phyloP scores from a whole-genome alignment of 2,888 invertebrate genomes.

The Asteroscopus sphinx region DNA sequence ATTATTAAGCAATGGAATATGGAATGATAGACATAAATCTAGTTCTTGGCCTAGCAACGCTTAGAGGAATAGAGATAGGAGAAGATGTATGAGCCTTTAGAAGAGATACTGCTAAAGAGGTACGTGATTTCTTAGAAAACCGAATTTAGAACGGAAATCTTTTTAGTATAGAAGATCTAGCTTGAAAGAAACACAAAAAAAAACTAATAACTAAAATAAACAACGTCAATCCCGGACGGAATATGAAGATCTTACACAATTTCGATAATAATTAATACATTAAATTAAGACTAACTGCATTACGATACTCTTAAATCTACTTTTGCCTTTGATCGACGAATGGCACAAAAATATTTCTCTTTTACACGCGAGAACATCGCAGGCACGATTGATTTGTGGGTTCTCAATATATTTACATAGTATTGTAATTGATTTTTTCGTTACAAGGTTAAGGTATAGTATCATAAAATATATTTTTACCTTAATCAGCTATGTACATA shows the following conservation, averaged over 20 bases:
- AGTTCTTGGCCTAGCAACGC: background rate
- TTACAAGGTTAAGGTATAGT: slow-evolving; percentile 38
- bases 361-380: slow-evolving; percentile 39
- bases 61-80: slow-evolving; percentile 1
- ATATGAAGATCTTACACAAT: slow-evolving; percentile 44
- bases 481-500: slow-evolving; percentile 45
- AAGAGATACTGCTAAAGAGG: no score
- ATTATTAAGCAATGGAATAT: slow-evolving; percentile 2
- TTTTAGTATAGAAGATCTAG: background rate
- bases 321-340: slow-evolving; percentile 34
- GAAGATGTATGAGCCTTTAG: background rate
- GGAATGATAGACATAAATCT: background rate
- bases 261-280: slow-evolving; percentile 31
- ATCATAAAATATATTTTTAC: slow-evolving; percentile 60
- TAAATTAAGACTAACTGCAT: slow-evolving; percentile 20
- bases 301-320: slow-evolving; percentile 33
- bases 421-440: slow-evolving; percentile 41
- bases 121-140: background rate
- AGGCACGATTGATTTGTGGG: slow-evolving; percentile 60
- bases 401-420: slow-evolving; percentile 39
- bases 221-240: slow-evolving; percentile 51
- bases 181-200: background rate
- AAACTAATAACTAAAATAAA: slow-evolving; percentile 4
- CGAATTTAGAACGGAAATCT: background rate
- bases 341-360: slow-evolving; percentile 48